Conservation (phyloP, 2,888 invertebrate genomes). For the Epiperipatus broadwayi region DNA sequence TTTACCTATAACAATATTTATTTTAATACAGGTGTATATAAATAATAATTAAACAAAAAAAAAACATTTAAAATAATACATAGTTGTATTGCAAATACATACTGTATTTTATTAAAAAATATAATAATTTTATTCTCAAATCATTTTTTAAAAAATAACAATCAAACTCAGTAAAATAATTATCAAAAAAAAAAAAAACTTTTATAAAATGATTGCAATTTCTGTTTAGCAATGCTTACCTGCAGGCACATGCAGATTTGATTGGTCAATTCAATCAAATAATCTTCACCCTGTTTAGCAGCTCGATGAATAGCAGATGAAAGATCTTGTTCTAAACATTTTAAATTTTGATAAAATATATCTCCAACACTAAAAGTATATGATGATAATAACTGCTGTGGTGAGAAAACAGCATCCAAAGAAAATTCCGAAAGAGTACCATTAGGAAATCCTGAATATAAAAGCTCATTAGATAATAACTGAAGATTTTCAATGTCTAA, state of each 20-base stretch:
- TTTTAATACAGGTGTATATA: no score
- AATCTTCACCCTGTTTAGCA: slow-evolving; percentile 27
- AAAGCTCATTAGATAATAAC: slow-evolving; percentile 25
- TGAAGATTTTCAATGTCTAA: slow-evolving; percentile 29
- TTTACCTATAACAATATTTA: no score
- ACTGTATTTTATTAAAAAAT: no score
- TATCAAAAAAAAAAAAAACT: no score
- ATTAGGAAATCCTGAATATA: slow-evolving; percentile 22
- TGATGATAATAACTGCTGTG: slow-evolving; percentile 21
- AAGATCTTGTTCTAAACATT: slow-evolving; percentile 23
- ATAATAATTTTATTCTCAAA: no score
- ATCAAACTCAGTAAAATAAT: no score
- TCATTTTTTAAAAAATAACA: no score
- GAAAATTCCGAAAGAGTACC: slow-evolving; percentile 22
- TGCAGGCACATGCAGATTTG: slow-evolving; percentile 27
- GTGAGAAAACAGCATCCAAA: slow-evolving; percentile 19
- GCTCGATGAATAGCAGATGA: slow-evolving; percentile 25
- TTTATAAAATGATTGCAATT: no score
- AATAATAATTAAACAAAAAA: no score
- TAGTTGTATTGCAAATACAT: no score
- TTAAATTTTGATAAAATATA: slow-evolving; percentile 24
- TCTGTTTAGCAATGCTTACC: no score
- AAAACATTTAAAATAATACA: no score
- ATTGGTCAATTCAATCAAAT: slow-evolving; percentile 26
- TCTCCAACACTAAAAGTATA: slow-evolving; percentile 22